These are phyloP conservation scores for Pseudomugil gertrudae DNA, from an alignment of 2,797 vertebrate species.

Conservation along the genomic window DNA sequence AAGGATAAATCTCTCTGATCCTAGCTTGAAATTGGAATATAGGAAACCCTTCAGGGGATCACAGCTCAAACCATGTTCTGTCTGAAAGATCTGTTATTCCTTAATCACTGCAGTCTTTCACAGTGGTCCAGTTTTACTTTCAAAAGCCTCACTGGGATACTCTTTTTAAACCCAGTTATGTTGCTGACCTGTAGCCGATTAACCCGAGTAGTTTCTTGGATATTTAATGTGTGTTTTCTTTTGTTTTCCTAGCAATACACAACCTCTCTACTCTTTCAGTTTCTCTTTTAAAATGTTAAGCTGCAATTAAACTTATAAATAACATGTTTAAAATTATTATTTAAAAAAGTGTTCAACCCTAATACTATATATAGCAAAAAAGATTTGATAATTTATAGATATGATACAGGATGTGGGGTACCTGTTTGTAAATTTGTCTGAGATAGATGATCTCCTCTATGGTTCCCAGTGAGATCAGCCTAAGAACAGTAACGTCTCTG, in stretches of 20 bases:
- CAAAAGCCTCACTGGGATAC: neutral
- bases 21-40: neutral
- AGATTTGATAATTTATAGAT: no score
- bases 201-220: neutral
- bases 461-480: slow-evolving; percentile 94
- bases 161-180: neutral
- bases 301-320: neutral
- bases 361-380: no score
- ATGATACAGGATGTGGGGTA: no score
- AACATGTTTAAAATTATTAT: neutral
- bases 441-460: slow-evolving; percentile 96
- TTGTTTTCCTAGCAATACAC: neutral
- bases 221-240: neutral
- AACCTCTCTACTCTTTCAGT: neutral
- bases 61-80: neutral
- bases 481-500: slow-evolving; percentile 92
- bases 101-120: neutral
- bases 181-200: neutral
- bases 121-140: neutral
- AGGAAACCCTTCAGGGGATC: neutral
- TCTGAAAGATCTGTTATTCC: neutral
- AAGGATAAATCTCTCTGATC: neutral
- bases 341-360: neutral
- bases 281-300: neutral
- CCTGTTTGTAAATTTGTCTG: slow-evolving; percentile 97